phyloP scores from a whole-genome alignment of 2,888 invertebrate genomes.

The Bellardia bayeri region DNA sequence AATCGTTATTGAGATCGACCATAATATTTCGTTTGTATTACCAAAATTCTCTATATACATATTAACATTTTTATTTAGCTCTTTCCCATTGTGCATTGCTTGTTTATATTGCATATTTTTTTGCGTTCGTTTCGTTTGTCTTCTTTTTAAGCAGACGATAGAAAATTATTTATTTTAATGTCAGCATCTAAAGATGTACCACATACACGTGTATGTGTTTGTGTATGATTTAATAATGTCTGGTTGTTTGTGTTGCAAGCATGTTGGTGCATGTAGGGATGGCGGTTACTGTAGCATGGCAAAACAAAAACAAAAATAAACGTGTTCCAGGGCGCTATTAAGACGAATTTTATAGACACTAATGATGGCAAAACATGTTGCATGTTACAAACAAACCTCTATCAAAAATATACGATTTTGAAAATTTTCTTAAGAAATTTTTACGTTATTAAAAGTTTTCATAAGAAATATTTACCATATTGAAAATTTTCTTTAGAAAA shows the following conservation, averaged over 20 bases:
- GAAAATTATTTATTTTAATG: conserved; percentile 73
- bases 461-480: too few relatives aligned
- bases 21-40: too few relatives aligned
- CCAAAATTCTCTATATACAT: too few relatives aligned
- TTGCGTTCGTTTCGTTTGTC: neutral
- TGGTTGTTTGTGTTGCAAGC: neutral
- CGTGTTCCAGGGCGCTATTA: neutral
- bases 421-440: too few relatives aligned
- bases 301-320: conserved; percentile 2
- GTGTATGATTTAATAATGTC: neutral
- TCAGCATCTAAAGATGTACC: conserved; percentile 63
- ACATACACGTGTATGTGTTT: neutral
- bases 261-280: neutral
- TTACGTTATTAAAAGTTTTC: too few relatives aligned
- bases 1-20: too few relatives aligned
- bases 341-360: conserved; percentile 11
- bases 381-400: neutral
- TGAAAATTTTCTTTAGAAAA: too few relatives aligned
- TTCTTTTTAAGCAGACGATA: conserved; percentile 61
- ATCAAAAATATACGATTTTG: too few relatives aligned
- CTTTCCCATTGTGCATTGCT: conserved; percentile 34
- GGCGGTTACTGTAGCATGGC: neutral
- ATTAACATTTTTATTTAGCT: too few relatives aligned
- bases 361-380: neutral
- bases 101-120: conserved; percentile 18